Evolutionary conservation across 2,113 vertebrate genomes (phyloP).

Genomic region (Archilochus colubris): DNA sequence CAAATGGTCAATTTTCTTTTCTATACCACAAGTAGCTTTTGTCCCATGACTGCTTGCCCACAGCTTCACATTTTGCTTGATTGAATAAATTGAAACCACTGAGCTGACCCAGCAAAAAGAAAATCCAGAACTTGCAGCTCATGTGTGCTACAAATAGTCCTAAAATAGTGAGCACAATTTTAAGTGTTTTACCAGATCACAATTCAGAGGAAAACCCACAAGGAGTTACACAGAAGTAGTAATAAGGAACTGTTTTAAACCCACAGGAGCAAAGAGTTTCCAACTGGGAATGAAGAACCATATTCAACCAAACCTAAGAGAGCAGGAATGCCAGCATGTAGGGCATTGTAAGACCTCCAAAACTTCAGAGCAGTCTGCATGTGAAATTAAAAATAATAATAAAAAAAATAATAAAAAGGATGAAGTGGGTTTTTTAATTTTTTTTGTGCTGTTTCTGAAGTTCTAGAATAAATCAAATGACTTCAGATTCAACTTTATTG

Average conservation of each 20-base stretch:
- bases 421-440: neutral
- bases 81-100: conserved; percentile 60
- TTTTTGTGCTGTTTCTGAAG: neutral
- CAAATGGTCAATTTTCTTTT: conserved; percentile 21
- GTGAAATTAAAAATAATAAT: neutral
- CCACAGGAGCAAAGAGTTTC: conserved; percentile 35
- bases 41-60: conserved; percentile 3
- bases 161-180: conserved; percentile 36
- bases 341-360: neutral
- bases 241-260: conserved; percentile 46
- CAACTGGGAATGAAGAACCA: neutral
- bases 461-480: neutral
- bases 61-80: conserved; percentile 26
- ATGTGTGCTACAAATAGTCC: conserved; percentile 47
- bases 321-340: neutral
- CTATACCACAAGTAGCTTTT: neutral
- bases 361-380: neutral
- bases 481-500: neutral
- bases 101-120: conserved; percentile 68
- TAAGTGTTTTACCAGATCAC: conserved; percentile 66
- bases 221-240: conserved; percentile 1
- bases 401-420: neutral
- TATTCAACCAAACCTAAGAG: neutral
- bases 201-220: conserved; percentile 38
- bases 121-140: conserved; percentile 47